Evolutionary conservation across 1,140 invertebrate species (phyloP), one percentile per base, ranked within the genome.

Genomic region (Steinernema khuongi): DNA sequence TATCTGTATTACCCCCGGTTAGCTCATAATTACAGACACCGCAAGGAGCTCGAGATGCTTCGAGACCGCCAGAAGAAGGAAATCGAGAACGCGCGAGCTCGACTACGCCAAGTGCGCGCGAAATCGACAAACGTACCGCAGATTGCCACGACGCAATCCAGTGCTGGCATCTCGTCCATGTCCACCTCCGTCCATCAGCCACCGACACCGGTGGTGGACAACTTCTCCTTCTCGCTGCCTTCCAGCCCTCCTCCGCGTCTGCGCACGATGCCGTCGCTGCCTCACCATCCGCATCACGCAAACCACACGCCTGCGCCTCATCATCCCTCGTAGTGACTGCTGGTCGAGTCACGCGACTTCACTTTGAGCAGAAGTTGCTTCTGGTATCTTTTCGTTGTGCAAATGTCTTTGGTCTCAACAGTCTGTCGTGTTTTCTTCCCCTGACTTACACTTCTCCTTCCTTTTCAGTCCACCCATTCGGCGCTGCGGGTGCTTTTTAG

Each of bases 1-100:
- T 43, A 4, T 31, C 2, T 43, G 19, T 26, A 75, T 72, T 31
- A 29, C 66, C 14, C 1, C 30, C 32, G 17, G 4, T 11, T 18
- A 69, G 11, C n/a, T 31, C 29, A 22, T 31, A 44, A 18, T 68
- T 80, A 60, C 22, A 79, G 77, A 19, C 77, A 79, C 43, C 66
- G 50, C 28, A 43, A 67, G 29, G 77, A 79, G 43, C 79, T 79
- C 0, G 77, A 80, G 22, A 71, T 77, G 28, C 66, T 79, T 33
- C 67, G 74, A n/a, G 77, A 79, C 31, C 76, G 77, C 17, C 77
- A 79, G 43, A 60, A 17, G 11, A 11, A 26, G 19, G 50, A 60
- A 22, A 60, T 60, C 4, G 50, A 60, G 7, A 60, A 11, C 19
- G 50, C 50, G 50, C 50, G 50, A 26, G 22, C 11, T 26, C 50